Conservation (phyloP, 2,888 invertebrate species). For the Stramonita haemastoma region DNA sequence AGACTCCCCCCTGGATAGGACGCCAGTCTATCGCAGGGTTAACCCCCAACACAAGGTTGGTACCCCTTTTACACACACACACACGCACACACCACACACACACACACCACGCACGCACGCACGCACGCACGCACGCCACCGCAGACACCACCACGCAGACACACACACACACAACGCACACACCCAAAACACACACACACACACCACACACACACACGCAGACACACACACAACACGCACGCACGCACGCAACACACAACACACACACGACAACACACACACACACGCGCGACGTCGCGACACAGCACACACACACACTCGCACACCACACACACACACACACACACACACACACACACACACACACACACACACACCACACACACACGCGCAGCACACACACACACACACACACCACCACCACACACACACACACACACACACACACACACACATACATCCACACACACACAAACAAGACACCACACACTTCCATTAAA, state of each 20-base stretch:
- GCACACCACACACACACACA: conserved; percentile 26
- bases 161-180: conserved; percentile 5
- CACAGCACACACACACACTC: background rate
- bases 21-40: no score
- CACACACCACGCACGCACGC: background rate
- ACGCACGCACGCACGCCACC: conserved; percentile 20
- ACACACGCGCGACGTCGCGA: no score
- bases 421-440: background rate
- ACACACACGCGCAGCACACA: conserved; percentile 1
- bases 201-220: background rate
- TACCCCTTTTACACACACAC: no score
- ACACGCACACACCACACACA: conserved; percentile 12
- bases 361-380: background rate
- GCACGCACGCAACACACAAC: background rate
- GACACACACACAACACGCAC: conserved; percentile 5
- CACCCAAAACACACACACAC: no score
- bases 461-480: no score
- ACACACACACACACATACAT: background rate
- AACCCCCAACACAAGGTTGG: no score
- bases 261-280: background rate
- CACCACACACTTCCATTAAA: no score
- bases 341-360: background rate
- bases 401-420: conserved; percentile 30
- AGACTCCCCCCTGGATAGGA: no score
- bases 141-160: no score